Base-by-base conservation (phyloP, 2,113 vertebrate species). In the Perccottus glenii region DNA sequence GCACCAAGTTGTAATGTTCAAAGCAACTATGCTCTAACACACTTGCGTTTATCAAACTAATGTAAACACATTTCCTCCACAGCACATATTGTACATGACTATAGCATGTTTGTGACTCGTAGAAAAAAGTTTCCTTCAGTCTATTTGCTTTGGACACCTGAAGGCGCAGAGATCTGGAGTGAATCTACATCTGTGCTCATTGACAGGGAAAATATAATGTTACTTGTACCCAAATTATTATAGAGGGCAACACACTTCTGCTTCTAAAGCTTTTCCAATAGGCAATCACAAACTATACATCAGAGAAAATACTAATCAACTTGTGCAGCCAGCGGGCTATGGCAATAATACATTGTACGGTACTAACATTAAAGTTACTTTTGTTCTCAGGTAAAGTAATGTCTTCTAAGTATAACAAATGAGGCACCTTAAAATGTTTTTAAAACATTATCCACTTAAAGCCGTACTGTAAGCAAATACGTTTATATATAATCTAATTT, bases 1-100 rank as follows among this genome's bases (percentile, higher is more conserved):
- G 92, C 92, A 93, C 92, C 92, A 90, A 90, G 89, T 93, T 52
- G 77, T 88, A 88, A 91, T 88, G 90, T 85, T 88, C 85, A 87
- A 89, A 90, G 89, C 89, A 87, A 89, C 89, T 91, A 91, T 80
- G 85, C 89, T 84, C 85, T 89, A 87, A 82, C 88, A 85, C 85
- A 77, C 85, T 77, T 76, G 64, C 84, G 69, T 68, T 73, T 77
- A 64, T 82, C 80, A 80, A 88, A 85, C 81, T 90, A 87, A 91
- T 92, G 91, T 91, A 93, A 93, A 93, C 91, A 88, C 88, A 78
- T 75, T 90, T 87, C 84, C 83, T 88, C 79, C 82, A 84, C 85
- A 81, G 89, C 75, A 89, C 73, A 48, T 82, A 75, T 74, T 79
- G 70, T 76, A 89, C 82, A 82, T 81, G 77, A 85, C 89, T 87